Conservation (phyloP, 2,113 vertebrate genomes). For the Serilophus lunatus region DNA sequence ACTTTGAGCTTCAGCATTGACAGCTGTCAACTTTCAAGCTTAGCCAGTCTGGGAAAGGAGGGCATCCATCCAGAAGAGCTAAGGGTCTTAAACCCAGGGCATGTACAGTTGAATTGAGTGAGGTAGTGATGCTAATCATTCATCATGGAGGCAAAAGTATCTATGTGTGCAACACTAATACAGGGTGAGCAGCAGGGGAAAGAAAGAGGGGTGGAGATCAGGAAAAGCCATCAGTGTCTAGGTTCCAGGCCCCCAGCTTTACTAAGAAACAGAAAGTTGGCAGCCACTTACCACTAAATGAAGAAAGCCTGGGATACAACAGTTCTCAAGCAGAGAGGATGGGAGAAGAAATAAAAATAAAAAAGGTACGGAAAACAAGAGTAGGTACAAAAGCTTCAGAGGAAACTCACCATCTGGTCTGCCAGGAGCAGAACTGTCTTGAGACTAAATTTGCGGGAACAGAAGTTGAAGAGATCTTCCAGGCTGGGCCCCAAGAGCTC, state of each 20-base stretch:
- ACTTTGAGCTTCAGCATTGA: background rate
- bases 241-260: background rate
- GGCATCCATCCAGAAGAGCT: background rate
- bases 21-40: background rate
- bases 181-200: background rate
- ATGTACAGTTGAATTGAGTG: background rate
- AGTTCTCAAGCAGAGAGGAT: background rate
- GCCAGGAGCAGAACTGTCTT: constrained; percentile 95
- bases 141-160: background rate
- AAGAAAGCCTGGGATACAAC: background rate
- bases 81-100: background rate
- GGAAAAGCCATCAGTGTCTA: background rate
- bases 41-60: background rate
- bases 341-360: background rate
- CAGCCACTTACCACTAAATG: background rate
- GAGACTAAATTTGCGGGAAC: constrained; percentile 97
- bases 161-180: background rate
- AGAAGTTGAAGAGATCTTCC: constrained; percentile 98
- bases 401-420: constrained; percentile 91
- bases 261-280: background rate
- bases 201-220: background rate
- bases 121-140: background rate
- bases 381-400: background rate
- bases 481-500: constrained; percentile 93
- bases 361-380: background rate